These are phyloP conservation scores for Centropus unirufus DNA, from an alignment of 2,113 vertebrate species.

Conservation along the genomic window DNA sequence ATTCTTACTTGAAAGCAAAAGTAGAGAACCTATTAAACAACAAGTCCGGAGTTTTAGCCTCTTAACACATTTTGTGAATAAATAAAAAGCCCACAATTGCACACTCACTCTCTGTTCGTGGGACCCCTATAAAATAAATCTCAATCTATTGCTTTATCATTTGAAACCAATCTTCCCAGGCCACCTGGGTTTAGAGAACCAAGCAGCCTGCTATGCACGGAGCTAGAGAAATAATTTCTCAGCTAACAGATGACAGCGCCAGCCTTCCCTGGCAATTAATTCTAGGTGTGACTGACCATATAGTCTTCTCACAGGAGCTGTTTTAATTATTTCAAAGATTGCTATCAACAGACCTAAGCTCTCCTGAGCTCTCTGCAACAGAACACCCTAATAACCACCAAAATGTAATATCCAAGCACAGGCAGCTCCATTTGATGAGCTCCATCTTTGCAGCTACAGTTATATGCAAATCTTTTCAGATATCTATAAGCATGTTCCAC, in stretches of 20 bases:
- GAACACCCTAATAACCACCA: neutral
- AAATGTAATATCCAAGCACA: neutral
- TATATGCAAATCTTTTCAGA: neutral
- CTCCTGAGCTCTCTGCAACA: neutral
- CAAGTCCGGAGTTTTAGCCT: neutral
- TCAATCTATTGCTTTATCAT: neutral
- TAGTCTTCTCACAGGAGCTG: neutral
- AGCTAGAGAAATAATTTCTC: neutral
- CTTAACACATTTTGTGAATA: neutral
- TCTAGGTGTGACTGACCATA: neutral
- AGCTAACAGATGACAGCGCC: neutral
- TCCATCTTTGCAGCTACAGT: neutral
- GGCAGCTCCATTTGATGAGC: neutral
- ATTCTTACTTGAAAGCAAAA: neutral
- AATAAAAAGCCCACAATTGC: neutral
- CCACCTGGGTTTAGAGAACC: neutral
- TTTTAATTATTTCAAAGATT: conserved; percentile 3
- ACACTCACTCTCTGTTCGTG: neutral
- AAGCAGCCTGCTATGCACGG: neutral
- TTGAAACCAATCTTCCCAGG: neutral
- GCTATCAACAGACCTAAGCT: neutral
- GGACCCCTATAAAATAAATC: neutral
- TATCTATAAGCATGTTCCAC: neutral
- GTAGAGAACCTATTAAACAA: neutral
- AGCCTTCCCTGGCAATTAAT: neutral